Base-by-base conservation (phyloP, 1,140 invertebrate genomes). In the Matsumurasca onukii region DNA sequence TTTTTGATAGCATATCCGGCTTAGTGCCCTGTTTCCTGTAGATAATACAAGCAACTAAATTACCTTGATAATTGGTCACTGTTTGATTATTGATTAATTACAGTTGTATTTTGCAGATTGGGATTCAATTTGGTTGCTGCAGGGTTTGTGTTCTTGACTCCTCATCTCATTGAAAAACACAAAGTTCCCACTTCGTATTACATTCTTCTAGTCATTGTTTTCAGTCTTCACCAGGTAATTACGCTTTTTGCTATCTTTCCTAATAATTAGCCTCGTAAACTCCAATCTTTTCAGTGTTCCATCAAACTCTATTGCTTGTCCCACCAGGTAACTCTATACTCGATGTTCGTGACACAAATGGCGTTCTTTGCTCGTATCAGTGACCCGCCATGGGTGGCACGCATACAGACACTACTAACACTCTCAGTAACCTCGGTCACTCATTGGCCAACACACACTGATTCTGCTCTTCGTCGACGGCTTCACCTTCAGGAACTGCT, bases 331-430 rank as follows among this genome's bases (percentile, higher is more conserved):
- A 80, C 86, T 48, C 75, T 86, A n/a, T 89, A 89, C 73, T 85
- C 87, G 71, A 92, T 93, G 86, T 93, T 91, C 81, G 91, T 94
- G 2, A 84, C 89, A n/a, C 78, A 82, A 67, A 95, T 92, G 92
- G 89, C 85, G 62, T 95, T 95, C 78, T 91, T 92, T 79, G 92
- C 88, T 0, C 86, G 88, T 77, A 87, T 98, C 25, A 96, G 94
- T 73, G 97, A 98, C 80, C 94, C 95, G 81, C 86, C 1, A 94
- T 99, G 5, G 98, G 98, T 22, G 98, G 98, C 25, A 99, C 98
- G 0, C 99, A 99, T 78, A 99, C 99, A 98, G 99, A 98, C 0
- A 83, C 99, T 49, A 83, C 99, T 1, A 99, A 99, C 77, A 99
- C 98, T 0, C 80, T 99, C 9, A 89, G 89, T 31, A 99, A 99